A percentile compares a stretch with the other conserved stretches of the same genome.
These are phyloP conservation scores for Monochamus alternatus DNA, from an alignment of 2,888 invertebrate species.

Conservation along the genomic window DNA sequence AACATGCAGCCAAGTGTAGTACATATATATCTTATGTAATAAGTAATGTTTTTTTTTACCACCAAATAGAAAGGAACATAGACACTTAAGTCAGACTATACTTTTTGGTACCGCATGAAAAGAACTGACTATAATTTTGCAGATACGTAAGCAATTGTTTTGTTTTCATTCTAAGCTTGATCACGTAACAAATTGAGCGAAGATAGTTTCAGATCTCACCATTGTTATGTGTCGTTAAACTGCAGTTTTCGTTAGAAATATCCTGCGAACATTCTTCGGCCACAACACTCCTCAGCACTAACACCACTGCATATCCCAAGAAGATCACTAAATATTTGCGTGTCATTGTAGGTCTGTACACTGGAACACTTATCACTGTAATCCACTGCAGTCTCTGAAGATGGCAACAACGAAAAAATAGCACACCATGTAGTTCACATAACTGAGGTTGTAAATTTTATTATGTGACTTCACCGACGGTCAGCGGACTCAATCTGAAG, in stretches of 20 bases:
- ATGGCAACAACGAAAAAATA: slow-evolving; percentile 33
- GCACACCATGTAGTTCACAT: slow-evolving; percentile 54
- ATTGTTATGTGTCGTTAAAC: slow-evolving; percentile 44
- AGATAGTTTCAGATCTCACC: slow-evolving; percentile 41
- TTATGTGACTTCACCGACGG: slow-evolving; percentile 52
- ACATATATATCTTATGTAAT: background rate
- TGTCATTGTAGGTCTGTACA: slow-evolving; percentile 42
- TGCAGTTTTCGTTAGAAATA: slow-evolving; percentile 44
- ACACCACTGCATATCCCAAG: slow-evolving; percentile 45
- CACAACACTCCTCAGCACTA: slow-evolving; percentile 41
- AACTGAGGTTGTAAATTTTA: slow-evolving; percentile 52
- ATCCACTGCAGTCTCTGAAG: slow-evolving; percentile 24
- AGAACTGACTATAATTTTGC: background rate
- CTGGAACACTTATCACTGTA: slow-evolving; percentile 22
- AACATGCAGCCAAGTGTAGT: background rate
- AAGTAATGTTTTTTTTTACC: background rate
- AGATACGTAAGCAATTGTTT: background rate
- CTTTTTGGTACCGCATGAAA: background rate
- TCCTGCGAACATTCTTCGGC: slow-evolving; percentile 47
- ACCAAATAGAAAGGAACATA: background rate
- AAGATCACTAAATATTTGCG: slow-evolving; percentile 44
- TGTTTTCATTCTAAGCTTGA: background rate
- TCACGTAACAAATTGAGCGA: slow-evolving; percentile 2
- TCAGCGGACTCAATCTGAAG: slow-evolving; percentile 55
- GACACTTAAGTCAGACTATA: background rate